phyloP scores from a whole-genome alignment of 2,797 vertebrate genomes.

The Spheniscus humboldti region DNA sequence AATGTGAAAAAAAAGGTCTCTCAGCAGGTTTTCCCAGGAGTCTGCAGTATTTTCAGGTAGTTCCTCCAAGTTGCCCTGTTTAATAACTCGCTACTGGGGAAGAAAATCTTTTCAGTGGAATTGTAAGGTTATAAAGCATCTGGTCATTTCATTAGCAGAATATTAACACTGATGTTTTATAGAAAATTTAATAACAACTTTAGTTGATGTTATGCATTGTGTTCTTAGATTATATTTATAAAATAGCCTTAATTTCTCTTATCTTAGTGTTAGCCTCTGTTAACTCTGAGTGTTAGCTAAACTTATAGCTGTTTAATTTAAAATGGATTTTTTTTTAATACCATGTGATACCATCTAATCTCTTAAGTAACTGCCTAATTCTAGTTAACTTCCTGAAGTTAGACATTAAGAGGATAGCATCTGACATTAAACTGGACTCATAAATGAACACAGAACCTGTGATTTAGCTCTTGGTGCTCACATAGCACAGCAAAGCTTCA shows the following conservation, averaged over 20 bases:
- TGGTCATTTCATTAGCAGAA: neutral
- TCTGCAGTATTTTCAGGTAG: neutral
- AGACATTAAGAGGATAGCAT: neutral
- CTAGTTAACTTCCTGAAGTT: neutral
- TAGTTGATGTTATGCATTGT: neutral
- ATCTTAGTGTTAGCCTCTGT: neutral
- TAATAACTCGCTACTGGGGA: neutral
- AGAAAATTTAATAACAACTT: neutral
- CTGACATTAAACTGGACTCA: neutral
- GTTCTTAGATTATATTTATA: neutral
- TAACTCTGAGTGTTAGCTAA: neutral
- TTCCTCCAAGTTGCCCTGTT: neutral
- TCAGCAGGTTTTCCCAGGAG: neutral
- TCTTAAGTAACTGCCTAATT: neutral
- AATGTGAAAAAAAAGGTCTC: neutral
- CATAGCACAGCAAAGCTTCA: neutral
- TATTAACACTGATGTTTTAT: neutral
- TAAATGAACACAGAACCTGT: neutral
- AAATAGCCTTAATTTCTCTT: neutral
- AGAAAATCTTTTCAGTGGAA: neutral
- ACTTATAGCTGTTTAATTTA: neutral
- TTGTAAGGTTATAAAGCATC: neutral
- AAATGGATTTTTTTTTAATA: neutral
- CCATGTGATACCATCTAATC: slow-evolving; percentile 23
- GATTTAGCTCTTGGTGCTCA: neutral